Percentiles rank a stretch among this genome's conserved stretches.
phyloP scores from a whole-genome alignment of 2,797 vertebrate genomes.

The Clarias laeviceps region DNA sequence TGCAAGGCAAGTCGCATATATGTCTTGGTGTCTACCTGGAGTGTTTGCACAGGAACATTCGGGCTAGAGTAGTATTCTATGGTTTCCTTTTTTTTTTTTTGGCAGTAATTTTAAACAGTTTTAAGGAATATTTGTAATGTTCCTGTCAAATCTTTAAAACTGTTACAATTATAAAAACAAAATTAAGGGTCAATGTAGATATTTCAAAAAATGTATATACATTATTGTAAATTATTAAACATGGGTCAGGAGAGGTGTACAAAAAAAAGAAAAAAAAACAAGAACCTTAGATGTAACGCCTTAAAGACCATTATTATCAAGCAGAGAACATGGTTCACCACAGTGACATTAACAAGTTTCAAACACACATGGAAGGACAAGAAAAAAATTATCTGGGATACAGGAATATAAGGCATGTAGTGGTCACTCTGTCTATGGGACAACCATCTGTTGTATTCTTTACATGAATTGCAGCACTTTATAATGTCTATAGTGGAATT shows the following conservation, averaged over 20 bases:
- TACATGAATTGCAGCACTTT: neutral
- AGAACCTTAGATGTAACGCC: neutral
- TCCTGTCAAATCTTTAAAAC: neutral
- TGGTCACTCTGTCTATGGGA: neutral
- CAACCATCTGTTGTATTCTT: neutral
- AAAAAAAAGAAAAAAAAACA: no score
- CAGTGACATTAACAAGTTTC: neutral
- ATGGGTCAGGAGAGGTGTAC: neutral
- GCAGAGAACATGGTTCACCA: no score
- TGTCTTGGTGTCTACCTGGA: neutral
- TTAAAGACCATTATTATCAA: neutral
- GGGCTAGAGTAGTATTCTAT: constrained; percentile 1
- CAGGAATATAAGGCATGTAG: neutral
- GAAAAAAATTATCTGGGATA: neutral
- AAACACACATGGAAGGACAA: neutral
- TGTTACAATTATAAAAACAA: neutral
- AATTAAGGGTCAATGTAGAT: neutral
- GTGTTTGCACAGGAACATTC: neutral
- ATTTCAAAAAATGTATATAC: no score
- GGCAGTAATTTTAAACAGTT: neutral
- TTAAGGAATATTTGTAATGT: neutral
- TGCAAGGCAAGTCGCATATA: neutral
- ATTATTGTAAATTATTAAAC: no score
- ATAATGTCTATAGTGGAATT: neutral
- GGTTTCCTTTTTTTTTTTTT: neutral